phyloP scores from a whole-genome alignment of 2,888 invertebrate genomes.

The Dolichopus griseipennis region DNA sequence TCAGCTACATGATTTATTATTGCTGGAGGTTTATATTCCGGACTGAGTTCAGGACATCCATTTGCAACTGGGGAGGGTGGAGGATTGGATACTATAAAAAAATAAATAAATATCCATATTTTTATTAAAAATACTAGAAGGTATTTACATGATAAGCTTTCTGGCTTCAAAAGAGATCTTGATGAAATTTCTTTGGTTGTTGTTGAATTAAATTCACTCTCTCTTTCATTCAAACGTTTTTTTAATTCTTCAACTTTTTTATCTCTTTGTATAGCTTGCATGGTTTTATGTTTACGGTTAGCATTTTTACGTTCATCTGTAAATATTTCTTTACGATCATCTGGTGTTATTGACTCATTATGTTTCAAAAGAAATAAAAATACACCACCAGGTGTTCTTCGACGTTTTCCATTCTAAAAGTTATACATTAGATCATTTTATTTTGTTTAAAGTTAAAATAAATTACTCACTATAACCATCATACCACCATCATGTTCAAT shows the following conservation, averaged over 20 bases:
- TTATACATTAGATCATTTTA: constrained; percentile 1
- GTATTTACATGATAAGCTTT: constrained; percentile 28
- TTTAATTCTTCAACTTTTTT: constrained; percentile 60
- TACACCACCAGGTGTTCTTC: constrained; percentile 80
- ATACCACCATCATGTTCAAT: constrained; percentile 80
- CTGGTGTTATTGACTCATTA: constrained; percentile 56
- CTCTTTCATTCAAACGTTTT: constrained; percentile 47
- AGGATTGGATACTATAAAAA: constrained; percentile 51
- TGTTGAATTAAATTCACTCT: constrained; percentile 35
- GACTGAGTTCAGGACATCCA: constrained; percentile 54
- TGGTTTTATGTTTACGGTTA: constrained; percentile 49
- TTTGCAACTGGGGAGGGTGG: constrained; percentile 75
- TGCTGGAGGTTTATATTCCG: constrained; percentile 51
- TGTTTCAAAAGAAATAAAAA: constrained; percentile 73
- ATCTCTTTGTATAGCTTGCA: constrained; percentile 50
- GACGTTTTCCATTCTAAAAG: constrained; percentile 58
- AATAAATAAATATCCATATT: background rate
- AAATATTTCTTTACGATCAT: constrained; percentile 60
- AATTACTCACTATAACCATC: constrained; percentile 60
- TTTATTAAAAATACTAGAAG: background rate
- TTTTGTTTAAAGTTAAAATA: background rate
- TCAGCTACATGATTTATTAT: constrained; percentile 35
- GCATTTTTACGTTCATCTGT: constrained; percentile 53
- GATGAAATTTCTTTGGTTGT: constrained; percentile 33
- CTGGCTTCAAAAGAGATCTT: constrained; percentile 30